Base-by-base conservation (phyloP, 2,797 vertebrate species). In the Lithobates pipiens region DNA sequence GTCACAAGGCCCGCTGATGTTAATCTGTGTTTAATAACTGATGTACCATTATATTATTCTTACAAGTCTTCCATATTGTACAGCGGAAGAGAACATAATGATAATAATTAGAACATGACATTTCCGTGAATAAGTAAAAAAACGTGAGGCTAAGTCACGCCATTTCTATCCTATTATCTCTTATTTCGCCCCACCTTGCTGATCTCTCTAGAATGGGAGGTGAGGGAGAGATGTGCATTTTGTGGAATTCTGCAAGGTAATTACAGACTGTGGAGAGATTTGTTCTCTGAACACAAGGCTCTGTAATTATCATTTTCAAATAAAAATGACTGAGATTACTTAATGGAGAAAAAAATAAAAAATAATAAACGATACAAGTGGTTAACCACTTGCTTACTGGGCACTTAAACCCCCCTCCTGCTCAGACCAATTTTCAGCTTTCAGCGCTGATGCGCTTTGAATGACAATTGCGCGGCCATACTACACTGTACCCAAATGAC, bases 61-160 rank as follows among this genome's bases (percentile, higher is more conserved):
- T 72, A 75, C 36, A 23, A 15, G 68, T 61, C 61, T 68, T 3
- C 13, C 16, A 34, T 46, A 79, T 44, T 80, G 68, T 65, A 68
- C 3, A 46, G 39, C 18, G 67, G 21, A 79, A 80, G 46, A 61
- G n/a, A 80, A 34, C 23, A 67, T 76, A 76, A 85, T 85, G 50
- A 85, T 57, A 76, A 76, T 86, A 86, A 86, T 86, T 81, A 86
- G 9, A 46, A 36, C 21, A 6, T 67, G 61, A 74, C 73, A 68
- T 57, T 69, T 80, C 73, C 15, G 27, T 54, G 27, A 42, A 32
- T 25, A 32, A 42, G 32, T 5, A 72, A 18, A 16, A 18, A 10
- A 57, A 73, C 6, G 36, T 54, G 65, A 69, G 34, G 34, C 18
- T 54, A 54, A 57, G 74, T 36, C 23, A 23, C 25, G 71, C 29